phyloP scores from a whole-genome alignment of 2,113 vertebrate genomes.

The Maccullochella peelii region DNA sequence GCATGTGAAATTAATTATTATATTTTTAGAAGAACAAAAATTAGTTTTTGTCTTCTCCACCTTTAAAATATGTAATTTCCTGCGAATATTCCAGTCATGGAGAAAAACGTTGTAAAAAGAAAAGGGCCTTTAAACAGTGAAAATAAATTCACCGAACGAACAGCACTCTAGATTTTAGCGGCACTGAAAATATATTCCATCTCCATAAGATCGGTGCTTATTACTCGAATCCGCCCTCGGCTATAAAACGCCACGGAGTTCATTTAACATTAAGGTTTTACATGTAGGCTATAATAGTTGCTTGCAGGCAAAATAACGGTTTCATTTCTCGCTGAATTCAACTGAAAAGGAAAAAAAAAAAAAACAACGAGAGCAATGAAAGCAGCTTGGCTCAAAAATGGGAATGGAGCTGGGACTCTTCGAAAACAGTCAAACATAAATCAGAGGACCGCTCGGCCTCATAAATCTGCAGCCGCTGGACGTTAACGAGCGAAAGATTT shows the following conservation, averaged over 20 bases:
- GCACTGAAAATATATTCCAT: background rate
- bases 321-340: background rate
- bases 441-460: slow-evolving; percentile 45
- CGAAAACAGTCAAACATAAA: slow-evolving; percentile 60
- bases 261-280: background rate
- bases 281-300: background rate
- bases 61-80: background rate
- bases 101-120: background rate
- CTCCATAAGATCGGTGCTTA: background rate
- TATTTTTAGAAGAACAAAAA: background rate
- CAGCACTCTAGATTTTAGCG: background rate
- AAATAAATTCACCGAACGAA: background rate
- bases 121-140: background rate
- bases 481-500: slow-evolving; percentile 67
- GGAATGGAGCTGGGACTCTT: background rate
- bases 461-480: slow-evolving; percentile 64
- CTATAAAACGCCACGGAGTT: background rate
- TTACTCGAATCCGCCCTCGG: background rate
- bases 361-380: background rate
- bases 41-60: background rate
- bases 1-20: background rate
- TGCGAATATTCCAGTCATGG: background rate
- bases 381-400: background rate
- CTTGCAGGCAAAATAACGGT: background rate
- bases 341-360: background rate